Percentiles rank a stretch among this genome's conserved stretches.
These are phyloP conservation scores for Stichopus chloronotus DNA, from an alignment of 35 echinoderm and acorn worm species.

Conservation along the genomic window DNA sequence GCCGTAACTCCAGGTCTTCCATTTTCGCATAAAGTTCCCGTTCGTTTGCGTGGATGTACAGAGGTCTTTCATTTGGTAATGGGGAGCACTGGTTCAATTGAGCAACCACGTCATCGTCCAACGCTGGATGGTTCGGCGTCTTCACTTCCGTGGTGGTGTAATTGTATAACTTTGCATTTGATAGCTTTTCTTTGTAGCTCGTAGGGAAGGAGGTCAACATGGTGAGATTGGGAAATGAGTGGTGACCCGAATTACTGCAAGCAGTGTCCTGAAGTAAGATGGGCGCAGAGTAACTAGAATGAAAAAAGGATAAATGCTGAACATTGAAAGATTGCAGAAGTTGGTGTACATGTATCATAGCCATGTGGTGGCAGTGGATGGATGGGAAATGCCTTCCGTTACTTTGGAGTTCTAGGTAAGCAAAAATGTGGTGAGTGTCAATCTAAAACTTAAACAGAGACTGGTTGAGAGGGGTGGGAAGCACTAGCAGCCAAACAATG, in stretches of 20 bases:
- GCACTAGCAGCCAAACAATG: too few relatives aligned
- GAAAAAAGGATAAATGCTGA: not conserved
- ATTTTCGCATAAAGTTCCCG: constrained; percentile 2
- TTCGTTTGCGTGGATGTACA: not conserved
- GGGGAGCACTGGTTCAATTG: not conserved
- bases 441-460: too few relatives aligned
- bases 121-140: not conserved
- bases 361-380: too few relatives aligned
- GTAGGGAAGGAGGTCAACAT: not conserved
- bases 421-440: too few relatives aligned
- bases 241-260: not conserved
- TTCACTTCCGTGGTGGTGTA: not conserved
- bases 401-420: too few relatives aligned
- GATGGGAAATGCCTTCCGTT: too few relatives aligned
- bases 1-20: constrained; percentile 8
- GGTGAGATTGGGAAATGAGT: constrained; percentile 44
- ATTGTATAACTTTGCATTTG: not conserved
- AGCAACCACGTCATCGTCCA: not conserved
- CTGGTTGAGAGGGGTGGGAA: too few relatives aligned
- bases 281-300: not conserved
- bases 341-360: too few relatives aligned
- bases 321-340: too few relatives aligned
- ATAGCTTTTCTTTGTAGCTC: not conserved
- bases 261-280: not conserved
- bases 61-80: not conserved